Percentiles rank a stretch among this genome's conserved stretches.
These are phyloP conservation scores for Aspidapion aeneum DNA, from an alignment of 2,888 invertebrate genomes.

Conservation along the genomic window DNA sequence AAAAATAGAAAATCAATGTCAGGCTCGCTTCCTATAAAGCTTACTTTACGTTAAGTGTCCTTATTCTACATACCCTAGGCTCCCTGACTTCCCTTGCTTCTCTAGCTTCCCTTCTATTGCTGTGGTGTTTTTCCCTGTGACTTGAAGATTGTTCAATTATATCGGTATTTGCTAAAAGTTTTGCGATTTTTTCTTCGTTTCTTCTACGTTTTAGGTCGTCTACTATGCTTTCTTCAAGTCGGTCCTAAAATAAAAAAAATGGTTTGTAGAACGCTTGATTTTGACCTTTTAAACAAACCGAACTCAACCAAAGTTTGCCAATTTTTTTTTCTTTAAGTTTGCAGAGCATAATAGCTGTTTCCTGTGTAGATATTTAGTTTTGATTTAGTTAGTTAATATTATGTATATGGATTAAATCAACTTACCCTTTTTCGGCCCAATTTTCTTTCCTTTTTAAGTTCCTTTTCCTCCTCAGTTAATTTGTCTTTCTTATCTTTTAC, in stretches of 20 bases:
- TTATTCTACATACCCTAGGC: too few relatives aligned
- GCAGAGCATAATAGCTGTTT: slow-evolving; percentile 5
- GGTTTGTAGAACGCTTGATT: too few relatives aligned
- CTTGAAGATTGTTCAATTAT: slow-evolving; percentile 56
- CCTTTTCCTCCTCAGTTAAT: slow-evolving; percentile 75
- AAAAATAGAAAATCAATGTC: too few relatives aligned
- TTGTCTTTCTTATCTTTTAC: slow-evolving; percentile 58
- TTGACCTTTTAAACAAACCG: too few relatives aligned
- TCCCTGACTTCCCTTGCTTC: slow-evolving; percentile 53
- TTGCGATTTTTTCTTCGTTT: slow-evolving; percentile 72
- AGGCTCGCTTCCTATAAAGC: too few relatives aligned
- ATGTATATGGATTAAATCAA: too few relatives aligned
- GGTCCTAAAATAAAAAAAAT: slow-evolving; percentile 61
- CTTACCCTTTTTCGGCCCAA: slow-evolving; percentile 74
- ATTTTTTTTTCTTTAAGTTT: too few relatives aligned
- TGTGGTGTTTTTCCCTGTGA: slow-evolving; percentile 71
- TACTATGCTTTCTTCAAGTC: slow-evolving; percentile 63
- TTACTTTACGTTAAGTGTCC: too few relatives aligned
- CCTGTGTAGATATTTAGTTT: too few relatives aligned
- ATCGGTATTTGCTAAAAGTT: slow-evolving; percentile 68
- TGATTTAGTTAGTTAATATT: too few relatives aligned
- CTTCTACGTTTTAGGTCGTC: slow-evolving; percentile 73
- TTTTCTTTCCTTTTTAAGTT: slow-evolving; percentile 76
- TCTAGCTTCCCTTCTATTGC: slow-evolving; percentile 11
- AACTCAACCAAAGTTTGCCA: too few relatives aligned